These are phyloP conservation scores for Chloroceryle amazona DNA, from an alignment of 2,797 vertebrate species.

Conservation along the genomic window DNA sequence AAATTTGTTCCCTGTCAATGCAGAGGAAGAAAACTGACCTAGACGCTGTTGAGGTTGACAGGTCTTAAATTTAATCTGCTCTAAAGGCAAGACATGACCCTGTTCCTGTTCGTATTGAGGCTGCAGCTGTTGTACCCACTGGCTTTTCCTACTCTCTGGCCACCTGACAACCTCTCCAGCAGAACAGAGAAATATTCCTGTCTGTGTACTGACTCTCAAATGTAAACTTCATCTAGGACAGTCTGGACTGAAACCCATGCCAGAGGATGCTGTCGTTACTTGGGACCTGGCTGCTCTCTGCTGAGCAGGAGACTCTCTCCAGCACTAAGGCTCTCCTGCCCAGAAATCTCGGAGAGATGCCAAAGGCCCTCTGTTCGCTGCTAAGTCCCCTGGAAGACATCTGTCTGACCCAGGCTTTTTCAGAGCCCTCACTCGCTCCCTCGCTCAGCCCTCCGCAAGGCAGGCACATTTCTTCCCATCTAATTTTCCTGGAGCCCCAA, in stretches of 20 bases:
- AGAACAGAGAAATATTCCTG: neutral
- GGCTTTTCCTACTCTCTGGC: neutral
- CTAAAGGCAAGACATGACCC: neutral
- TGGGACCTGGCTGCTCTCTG: neutral
- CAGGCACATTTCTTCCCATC: neutral
- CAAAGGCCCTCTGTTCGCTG: accelerated
- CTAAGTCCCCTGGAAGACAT: neutral
- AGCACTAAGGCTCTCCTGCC: neutral
- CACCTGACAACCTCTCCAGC: neutral
- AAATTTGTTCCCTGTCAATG: constrained; percentile 50
- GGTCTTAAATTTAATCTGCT: constrained; percentile 40
- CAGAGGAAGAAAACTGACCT: constrained; percentile 50
- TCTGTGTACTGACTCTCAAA: neutral
- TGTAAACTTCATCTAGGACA: neutral
- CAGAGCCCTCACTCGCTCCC: neutral
- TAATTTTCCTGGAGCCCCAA: neutral
- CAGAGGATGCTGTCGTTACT: neutral
- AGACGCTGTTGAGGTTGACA: neutral
- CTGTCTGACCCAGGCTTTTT: neutral
- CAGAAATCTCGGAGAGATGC: accelerated
- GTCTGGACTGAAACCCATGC: accelerated
- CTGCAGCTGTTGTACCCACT: constrained; percentile 51
- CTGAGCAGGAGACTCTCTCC: neutral
- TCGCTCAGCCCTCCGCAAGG: neutral
- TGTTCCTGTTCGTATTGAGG: neutral